Evolutionary conservation across 2,888 invertebrate genomes (phyloP).

Genomic region (Drosophila mimica): DNA sequence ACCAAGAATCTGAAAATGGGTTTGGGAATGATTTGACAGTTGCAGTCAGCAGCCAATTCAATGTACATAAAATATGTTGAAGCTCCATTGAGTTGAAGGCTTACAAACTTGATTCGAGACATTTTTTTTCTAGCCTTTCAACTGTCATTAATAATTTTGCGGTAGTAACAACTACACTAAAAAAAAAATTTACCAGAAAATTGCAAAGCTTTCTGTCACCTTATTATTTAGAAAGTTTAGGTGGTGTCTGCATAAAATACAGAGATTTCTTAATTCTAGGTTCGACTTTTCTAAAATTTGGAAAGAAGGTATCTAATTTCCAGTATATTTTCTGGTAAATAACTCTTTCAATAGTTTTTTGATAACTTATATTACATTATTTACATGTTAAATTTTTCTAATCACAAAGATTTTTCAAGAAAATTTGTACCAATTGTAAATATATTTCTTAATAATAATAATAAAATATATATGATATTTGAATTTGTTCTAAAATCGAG

Average conservation of each 20-base stretch:
- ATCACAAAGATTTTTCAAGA: neutral
- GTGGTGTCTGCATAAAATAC: neutral
- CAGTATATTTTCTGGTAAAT: no score
- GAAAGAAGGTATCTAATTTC: neutral
- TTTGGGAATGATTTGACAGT: conserved; percentile 24
- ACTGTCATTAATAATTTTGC: conserved; percentile 21
- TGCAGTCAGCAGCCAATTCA: conserved; percentile 14
- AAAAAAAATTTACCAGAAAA: rapidly evolving
- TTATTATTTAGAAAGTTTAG: neutral
- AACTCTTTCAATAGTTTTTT: neutral
- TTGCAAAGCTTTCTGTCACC: rapidly evolving
- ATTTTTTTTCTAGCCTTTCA: conserved; percentile 6
- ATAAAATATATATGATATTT: neutral
- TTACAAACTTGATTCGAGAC: neutral
- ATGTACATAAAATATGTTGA: neutral
- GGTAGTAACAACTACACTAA: conserved; percentile 3
- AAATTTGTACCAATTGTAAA: neutral
- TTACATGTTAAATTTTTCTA: neutral
- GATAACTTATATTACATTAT: neutral
- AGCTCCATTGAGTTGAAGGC: neutral
- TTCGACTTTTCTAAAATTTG: neutral
- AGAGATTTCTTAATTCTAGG: neutral
- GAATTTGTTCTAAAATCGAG: neutral
- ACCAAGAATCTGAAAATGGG: conserved; percentile 6
- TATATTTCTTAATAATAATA: neutral